Base-by-base conservation (phyloP, 2,888 invertebrate species). In the Rhimphoctona megacephalus region DNA sequence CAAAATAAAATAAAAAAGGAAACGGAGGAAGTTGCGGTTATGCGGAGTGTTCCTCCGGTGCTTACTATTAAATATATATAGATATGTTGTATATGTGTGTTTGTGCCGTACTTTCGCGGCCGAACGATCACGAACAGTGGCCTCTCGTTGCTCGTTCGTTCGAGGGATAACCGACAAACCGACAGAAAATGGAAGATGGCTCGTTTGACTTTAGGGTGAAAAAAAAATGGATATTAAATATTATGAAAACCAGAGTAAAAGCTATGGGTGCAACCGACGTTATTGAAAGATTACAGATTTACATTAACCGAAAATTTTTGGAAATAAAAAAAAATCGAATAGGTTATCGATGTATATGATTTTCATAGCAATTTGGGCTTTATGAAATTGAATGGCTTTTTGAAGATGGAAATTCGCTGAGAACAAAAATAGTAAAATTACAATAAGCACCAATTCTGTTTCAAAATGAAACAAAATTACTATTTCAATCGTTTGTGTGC, bases 21-120 rank as follows among this genome's bases (percentile, higher is more conserved):
- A 87, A 83, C 83, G 85, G 89, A 91, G 92, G 92, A 92, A 92
- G 92, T 92, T 91, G 91, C 87, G 91, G 92, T 92, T 91, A 90
- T 90, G 91, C 85, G 81, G 88, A 85, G 81, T 78, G 84, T 86
- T 83, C 61, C 64, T 74, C 83, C 67, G 74, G 67, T 77, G 64
- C 54, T 77, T 14, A 22, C 22, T 22, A 22, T 8, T 22, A 69
- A 9, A 30, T 36, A 54, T 19, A 74, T 17, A 57, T 30, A 22
- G 11, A 57, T 25, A 74, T 39, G 67, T 57, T 57, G 14, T 33
- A 33, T 46, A 11, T 2, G 7, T 43, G 30, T 57, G 57, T 78
- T 89, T 89, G 88, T 91, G 89, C 85, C 91, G 90, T 92, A 88
- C 91, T 92, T 92, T 92, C 90, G 91, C 89, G 91, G 91, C 89